These are phyloP conservation scores for Acanthurus tractus DNA, from an alignment of 2,797 vertebrate species.

Conservation along the genomic window DNA sequence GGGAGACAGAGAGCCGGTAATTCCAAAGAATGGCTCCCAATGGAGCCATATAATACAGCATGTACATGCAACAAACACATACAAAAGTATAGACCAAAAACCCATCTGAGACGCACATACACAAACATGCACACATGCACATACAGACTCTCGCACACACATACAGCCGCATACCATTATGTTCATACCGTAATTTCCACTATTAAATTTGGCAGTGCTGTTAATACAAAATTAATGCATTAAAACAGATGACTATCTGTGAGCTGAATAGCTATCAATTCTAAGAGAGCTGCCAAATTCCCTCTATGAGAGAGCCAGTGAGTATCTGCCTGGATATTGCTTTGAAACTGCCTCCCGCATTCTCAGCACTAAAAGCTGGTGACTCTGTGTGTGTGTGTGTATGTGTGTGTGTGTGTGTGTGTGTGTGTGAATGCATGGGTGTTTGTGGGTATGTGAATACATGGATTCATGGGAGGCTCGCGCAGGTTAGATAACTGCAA, in stretches of 20 bases:
- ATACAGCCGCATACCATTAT: conserved; percentile 72
- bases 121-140: conserved; percentile 29
- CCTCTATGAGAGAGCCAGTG: conserved; percentile 79
- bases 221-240: conserved; percentile 89
- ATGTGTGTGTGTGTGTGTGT: conserved; percentile 12
- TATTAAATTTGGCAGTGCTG: conserved; percentile 85
- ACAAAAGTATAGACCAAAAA: conserved; percentile 66
- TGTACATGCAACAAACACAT: conserved; percentile 66
- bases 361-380: conserved; percentile 78
- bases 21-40: conserved; percentile 81
- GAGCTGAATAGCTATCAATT: conserved; percentile 89
- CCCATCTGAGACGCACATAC: conserved; percentile 57
- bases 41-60: conserved; percentile 71
- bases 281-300: conserved; percentile 84
- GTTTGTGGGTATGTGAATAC: background rate
- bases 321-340: conserved; percentile 85
- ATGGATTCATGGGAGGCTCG: conserved; percentile 18
- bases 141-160: conserved; percentile 16
- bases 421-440: conserved; percentile 17
- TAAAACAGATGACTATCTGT: conserved; percentile 87
- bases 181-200: conserved; percentile 82
- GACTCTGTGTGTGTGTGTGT: conserved; percentile 31
- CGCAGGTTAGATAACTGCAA: conserved; percentile 44
- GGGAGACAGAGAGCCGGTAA: conserved; percentile 80
- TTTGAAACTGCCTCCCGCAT: conserved; percentile 83